Conservation (phyloP, 2,797 vertebrate species). For the Helarctos malayanus region DNA sequence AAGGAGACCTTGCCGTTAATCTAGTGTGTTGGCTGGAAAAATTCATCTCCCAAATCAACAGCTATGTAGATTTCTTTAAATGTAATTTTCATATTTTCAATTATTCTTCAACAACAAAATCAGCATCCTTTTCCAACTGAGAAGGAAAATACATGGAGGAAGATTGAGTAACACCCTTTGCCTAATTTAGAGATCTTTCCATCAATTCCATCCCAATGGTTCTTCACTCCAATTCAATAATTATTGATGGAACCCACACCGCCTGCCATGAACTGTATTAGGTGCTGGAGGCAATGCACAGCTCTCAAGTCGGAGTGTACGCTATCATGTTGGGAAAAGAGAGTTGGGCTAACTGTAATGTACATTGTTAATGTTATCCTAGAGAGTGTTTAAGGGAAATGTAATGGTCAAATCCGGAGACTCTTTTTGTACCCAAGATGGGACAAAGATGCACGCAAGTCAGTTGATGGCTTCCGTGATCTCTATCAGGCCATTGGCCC, state of each 20-base stretch:
- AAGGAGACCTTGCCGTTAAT: not conserved
- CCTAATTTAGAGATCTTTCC: not conserved
- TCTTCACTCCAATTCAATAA: not conserved
- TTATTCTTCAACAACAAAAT: not conserved
- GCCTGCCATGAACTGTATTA: not conserved
- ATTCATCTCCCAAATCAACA: conserved; percentile 18
- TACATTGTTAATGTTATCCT: not conserved
- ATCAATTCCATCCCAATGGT: not conserved
- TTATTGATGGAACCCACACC: not conserved
- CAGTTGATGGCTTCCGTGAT: not conserved
- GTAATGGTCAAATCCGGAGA: not conserved
- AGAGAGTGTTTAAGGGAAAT: not conserved
- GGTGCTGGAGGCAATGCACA: not conserved
- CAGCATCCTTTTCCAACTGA: conserved; percentile 30
- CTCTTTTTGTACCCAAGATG: not conserved
- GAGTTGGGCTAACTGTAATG: not conserved
- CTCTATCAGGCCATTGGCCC: not conserved
- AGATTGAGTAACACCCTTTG: not conserved
- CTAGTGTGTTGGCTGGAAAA: conserved; percentile 7
- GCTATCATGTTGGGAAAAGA: not conserved
- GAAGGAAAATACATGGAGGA: not conserved
- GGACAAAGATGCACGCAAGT: not conserved
- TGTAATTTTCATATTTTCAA: conserved; percentile 38
- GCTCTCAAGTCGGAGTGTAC: not conserved
- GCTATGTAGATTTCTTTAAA: conserved; percentile 19